Conservation (phyloP, 2,888 invertebrate genomes). For the Drosophila anomelani region DNA sequence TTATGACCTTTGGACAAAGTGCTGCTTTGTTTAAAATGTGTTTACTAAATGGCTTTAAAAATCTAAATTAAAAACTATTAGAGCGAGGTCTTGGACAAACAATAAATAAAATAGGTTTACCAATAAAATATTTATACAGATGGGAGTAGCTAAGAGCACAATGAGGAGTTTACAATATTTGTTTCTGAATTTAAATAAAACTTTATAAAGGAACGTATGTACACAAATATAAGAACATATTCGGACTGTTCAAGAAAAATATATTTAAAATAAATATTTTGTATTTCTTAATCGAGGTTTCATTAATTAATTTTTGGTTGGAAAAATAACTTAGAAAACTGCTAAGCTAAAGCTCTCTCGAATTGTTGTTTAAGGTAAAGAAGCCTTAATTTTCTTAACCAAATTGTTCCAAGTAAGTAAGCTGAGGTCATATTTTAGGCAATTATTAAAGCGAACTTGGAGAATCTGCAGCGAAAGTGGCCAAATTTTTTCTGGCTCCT, state of each 20-base stretch:
- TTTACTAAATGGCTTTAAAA: conserved; percentile 14
- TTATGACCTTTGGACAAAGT: conserved; percentile 35
- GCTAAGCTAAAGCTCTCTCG: too few relatives aligned
- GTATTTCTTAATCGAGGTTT: too few relatives aligned
- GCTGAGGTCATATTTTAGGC: conserved; percentile 13
- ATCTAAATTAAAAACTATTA: conserved; percentile 4
- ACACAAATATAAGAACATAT: too few relatives aligned
- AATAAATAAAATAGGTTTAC: neutral
- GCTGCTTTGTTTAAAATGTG: conserved; percentile 26
- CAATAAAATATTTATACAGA: neutral
- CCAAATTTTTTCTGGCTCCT: conserved; percentile 32
- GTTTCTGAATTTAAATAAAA: neutral
- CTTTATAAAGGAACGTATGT: neutral
- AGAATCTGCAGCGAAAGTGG: conserved; percentile 14
- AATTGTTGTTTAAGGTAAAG: too few relatives aligned
- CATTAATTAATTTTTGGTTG: too few relatives aligned
- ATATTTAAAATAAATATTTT: too few relatives aligned
- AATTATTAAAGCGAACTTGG: conserved; percentile 19
- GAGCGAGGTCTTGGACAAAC: neutral
- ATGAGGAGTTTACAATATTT: neutral
- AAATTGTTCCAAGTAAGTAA: neutral
- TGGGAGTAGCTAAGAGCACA: neutral
- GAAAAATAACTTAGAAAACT: too few relatives aligned
- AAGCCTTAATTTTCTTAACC: neutral
- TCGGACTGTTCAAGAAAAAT: too few relatives aligned